phyloP scores from a whole-genome alignment of 2,113 vertebrate genomes.

The Orthonyx spaldingii region DNA sequence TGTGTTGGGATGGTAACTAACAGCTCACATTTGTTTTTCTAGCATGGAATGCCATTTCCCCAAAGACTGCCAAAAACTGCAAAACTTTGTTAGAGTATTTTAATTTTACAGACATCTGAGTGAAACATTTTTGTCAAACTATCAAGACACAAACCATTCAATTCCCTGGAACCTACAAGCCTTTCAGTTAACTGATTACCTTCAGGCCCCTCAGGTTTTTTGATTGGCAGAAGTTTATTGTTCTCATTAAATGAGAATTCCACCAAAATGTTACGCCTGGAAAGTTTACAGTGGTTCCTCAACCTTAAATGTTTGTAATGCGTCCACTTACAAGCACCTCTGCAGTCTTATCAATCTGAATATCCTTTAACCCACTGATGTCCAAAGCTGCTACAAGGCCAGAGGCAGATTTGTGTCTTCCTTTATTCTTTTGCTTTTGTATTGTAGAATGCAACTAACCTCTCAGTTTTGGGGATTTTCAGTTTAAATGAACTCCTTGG shows the following conservation, averaged over 20 bases:
- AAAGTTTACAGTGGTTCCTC: background rate
- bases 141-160: constrained; percentile 29
- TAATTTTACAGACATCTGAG: constrained; percentile 22
- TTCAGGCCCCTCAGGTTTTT: constrained; percentile 13
- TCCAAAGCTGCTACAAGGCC: background rate
- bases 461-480: background rate
- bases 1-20: background rate
- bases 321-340: background rate
- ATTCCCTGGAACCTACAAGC: background rate
- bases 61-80: constrained; percentile 24
- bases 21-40: constrained; percentile 11
- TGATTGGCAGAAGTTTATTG: constrained; percentile 22
- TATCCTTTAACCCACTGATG: background rate
- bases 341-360: background rate
- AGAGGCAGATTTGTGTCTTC: background rate
- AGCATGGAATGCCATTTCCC: constrained; percentile 21
- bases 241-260: constrained; percentile 22
- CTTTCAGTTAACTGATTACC: constrained; percentile 34
- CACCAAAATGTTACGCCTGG: background rate
- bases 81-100: constrained; percentile 29
- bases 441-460: background rate
- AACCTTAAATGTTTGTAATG: background rate
- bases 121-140: constrained; percentile 40
- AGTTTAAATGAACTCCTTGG: background rate
- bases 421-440: background rate